Percentiles rank a stretch among this genome's conserved stretches.
Conservation (phyloP, 2,888 invertebrate species). For the Apotomis turbidana region DNA sequence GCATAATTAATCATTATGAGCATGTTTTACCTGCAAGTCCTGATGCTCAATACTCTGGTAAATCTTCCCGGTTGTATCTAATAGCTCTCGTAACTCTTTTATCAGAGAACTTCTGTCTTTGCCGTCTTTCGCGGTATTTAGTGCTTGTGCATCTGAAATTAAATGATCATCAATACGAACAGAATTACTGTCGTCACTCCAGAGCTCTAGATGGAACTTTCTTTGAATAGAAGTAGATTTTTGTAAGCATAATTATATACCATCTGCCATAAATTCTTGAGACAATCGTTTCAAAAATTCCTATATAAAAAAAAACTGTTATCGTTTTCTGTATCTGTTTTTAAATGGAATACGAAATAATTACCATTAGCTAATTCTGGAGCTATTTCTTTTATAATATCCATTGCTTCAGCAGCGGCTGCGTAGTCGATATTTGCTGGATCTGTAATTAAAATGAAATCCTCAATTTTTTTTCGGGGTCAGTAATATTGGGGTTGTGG, state of each 20-base stretch:
- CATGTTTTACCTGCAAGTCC: constrained; percentile 86
- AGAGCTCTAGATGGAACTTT: too few species aligned
- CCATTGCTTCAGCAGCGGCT: background rate
- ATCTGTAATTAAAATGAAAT: background rate
- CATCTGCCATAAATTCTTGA: too few species aligned
- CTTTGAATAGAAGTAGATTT: too few species aligned
- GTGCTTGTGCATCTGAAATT: constrained; percentile 86
- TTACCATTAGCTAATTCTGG: background rate
- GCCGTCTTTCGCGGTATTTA: constrained; percentile 94
- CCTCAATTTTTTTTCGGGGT: constrained; percentile 6
- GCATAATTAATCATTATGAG: too few species aligned
- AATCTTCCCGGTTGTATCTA: constrained; percentile 94
- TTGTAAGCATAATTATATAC: too few species aligned
- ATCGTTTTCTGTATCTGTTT: background rate
- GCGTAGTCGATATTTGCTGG: background rate
- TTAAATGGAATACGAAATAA: background rate
- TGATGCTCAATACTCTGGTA: constrained; percentile 95
- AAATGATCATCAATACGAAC: constrained; percentile 19
- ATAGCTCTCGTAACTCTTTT: constrained; percentile 93
- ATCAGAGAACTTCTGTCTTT: constrained; percentile 89
- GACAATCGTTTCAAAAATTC: too few species aligned
- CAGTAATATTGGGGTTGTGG: too few species aligned
- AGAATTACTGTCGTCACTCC: background rate
- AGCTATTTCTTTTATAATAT: background rate
- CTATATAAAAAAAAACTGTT: too few species aligned